A percentile compares a stretch with the other conserved stretches of the same genome.
Conservation (phyloP, 30 jellyfish, hydroid and myxozoan species). For the Turritopsis rubra region DNA sequence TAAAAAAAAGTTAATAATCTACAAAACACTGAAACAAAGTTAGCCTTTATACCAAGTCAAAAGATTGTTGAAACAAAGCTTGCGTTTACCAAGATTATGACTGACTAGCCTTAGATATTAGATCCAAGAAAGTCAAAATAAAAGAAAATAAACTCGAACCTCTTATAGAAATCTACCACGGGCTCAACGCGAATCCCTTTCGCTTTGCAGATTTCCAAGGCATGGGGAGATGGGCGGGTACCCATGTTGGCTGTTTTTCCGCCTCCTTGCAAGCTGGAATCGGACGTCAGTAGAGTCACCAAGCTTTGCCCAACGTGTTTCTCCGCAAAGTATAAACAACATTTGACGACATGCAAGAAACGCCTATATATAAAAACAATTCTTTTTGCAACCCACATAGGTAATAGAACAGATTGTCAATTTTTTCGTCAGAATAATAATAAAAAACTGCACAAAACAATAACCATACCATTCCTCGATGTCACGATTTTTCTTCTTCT, state of each 20-base stretch:
- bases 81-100: too few species aligned
- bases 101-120: too few species aligned
- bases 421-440: too few species aligned
- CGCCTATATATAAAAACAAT: constrained; percentile 53
- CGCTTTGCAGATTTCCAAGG: constrained; percentile 55
- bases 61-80: too few species aligned
- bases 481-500: constrained; percentile 66
- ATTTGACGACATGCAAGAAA: constrained; percentile 72
- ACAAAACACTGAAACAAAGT: too few species aligned
- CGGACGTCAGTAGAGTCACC: constrained; percentile 76
- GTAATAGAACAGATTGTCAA: too few species aligned
- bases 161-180: constrained; percentile 67
- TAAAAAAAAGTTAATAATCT: too few species aligned
- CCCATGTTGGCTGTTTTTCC: constrained; percentile 63
- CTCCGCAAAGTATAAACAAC: constrained; percentile 77
- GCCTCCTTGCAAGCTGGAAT: constrained; percentile 18
- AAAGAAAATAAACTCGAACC: constrained; percentile 35
- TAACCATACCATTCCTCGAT: constrained; percentile 90
- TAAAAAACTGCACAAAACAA: too few species aligned
- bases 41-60: too few species aligned
- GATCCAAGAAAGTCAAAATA: too few species aligned
- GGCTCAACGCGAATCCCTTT: constrained; percentile 71
- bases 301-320: constrained; percentile 33
- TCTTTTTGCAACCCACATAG: too few species aligned
- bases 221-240: constrained; percentile 66